Percentiles rank a stretch among this genome's conserved stretches.
These are phyloP conservation scores for Xylocopa sonorina DNA, from an alignment of 1,140 invertebrate species.

Conservation along the genomic window DNA sequence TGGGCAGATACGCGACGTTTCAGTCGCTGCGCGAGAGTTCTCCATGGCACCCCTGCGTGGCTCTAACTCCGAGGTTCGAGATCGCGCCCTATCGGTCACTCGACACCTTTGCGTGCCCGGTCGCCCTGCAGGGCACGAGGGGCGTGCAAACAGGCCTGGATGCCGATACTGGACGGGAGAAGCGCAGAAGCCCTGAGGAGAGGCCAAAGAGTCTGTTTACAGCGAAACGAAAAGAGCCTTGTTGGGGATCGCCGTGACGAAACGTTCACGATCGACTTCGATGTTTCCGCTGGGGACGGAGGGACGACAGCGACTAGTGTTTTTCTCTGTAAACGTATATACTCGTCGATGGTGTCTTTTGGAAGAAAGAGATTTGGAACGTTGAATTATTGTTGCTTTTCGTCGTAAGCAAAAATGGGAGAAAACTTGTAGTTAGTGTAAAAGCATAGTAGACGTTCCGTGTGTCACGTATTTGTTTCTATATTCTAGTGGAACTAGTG, in stretches of 20 bases:
- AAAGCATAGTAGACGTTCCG: too few species aligned
- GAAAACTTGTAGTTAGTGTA: too few species aligned
- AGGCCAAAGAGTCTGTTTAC: constrained; percentile 41
- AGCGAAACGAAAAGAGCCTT: not conserved
- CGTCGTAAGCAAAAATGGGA: too few species aligned
- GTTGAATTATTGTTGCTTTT: too few species aligned
- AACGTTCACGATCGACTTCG: not conserved
- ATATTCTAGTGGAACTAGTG: too few species aligned
- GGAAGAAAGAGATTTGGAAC: too few species aligned
- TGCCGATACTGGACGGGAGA: not conserved
- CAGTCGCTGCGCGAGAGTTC: constrained; percentile 38
- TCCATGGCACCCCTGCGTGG: not conserved
- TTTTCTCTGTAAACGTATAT: too few species aligned
- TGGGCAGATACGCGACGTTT: constrained; percentile 43
- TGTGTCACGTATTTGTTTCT: too few species aligned
- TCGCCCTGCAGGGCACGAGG: constrained; percentile 16
- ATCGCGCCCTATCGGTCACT: constrained; percentile 63
- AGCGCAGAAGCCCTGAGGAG: constrained; percentile 19
- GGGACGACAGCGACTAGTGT: too few species aligned
- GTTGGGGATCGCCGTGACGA: not conserved
- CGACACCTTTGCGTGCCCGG: constrained; percentile 62
- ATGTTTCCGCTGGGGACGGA: not conserved
- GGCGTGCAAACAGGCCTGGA: constrained; percentile 55
- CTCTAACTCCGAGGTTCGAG: constrained; percentile 62
- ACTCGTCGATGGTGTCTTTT: too few species aligned